Evolutionary conservation across 2,797 vertebrate species (phyloP), one percentile per base, ranked within the genome.

Genomic region (Vespertilio murinus): DNA sequence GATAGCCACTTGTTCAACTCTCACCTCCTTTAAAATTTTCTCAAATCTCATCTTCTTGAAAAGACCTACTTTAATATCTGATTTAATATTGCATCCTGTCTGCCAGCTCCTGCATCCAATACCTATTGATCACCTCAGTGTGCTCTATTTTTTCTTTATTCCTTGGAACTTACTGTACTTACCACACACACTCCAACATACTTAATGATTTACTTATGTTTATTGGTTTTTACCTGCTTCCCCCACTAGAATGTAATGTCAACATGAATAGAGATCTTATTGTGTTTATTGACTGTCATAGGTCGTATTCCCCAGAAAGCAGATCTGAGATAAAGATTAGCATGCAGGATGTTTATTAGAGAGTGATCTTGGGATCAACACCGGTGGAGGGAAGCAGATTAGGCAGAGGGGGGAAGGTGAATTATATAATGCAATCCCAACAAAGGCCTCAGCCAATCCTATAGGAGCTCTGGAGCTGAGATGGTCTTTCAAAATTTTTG

Each of bases 201-300:
- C 6, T 90, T 75, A 67, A 88, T 84, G 23, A 86, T 86, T 86
- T 81, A 86, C 40, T 80, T 79, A 69, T 67, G 17, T 56, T 88
- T 70, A 79, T 35, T 52, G 23, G 1, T 83, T 90, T 91, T 90
- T 84, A 10, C 28, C 78, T 79, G 17, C 30, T 14, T 87, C 45
- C 45, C 40, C 45, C 6, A 74, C 59, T 49, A 79, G 88, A 70
- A 91, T 35, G 61, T 70, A 93, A 89, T 45, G 9, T 69, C 79
- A 91, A 70, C 30, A 75, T 30, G 28, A 7, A 84, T 30, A 88
- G 47, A 91, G 40, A 52, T 78, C 25, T 92, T 81, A 49, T 71
- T 87, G 71, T 93, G 52, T 91, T 65, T 77, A 64, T 35, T 80
- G 75, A 79, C 61, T 75, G 13, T 52, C 59, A 71, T 52, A 80